Evolutionary conservation across 2,113 vertebrate species (phyloP).

Genomic region (Lasiurus cinereus): DNA sequence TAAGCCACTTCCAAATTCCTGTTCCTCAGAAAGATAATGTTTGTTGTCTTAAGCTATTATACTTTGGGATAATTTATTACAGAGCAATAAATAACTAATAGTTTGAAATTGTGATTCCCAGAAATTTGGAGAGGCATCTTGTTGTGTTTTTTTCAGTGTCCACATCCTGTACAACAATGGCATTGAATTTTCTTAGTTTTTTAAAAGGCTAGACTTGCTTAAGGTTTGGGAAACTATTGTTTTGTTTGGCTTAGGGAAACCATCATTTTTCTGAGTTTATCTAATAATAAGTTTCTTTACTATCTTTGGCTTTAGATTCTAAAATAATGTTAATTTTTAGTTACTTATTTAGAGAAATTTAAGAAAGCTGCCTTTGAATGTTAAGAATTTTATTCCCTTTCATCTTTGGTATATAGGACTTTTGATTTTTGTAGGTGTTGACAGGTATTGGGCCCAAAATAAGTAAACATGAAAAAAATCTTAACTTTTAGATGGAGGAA

Average conservation of each 20-base stretch:
- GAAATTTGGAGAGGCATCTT: neutral
- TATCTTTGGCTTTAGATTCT: neutral
- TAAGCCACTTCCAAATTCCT: neutral
- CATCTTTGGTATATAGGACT: neutral
- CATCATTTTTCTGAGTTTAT: neutral
- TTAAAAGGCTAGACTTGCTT: neutral
- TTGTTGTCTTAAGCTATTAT: neutral
- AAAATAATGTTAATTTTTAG: neutral
- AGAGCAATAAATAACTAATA: neutral
- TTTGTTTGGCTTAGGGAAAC: constrained; percentile 9
- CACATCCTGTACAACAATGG: neutral
- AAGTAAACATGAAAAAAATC: neutral
- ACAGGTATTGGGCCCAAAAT: neutral
- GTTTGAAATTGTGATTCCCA: constrained; percentile 6
- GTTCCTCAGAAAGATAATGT: neutral
- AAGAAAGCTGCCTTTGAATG: neutral
- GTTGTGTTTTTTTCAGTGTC: neutral
- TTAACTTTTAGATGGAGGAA: neutral
- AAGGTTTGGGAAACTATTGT: neutral
- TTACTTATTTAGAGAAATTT: neutral
- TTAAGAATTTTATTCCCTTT: neutral
- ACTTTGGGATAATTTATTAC: neutral
- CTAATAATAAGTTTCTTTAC: neutral
- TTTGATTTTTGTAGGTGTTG: neutral
- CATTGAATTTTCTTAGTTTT: constrained; percentile 2